Conservation (phyloP, 1,140 invertebrate genomes). For the Daktulosphaira vitifoliae region DNA sequence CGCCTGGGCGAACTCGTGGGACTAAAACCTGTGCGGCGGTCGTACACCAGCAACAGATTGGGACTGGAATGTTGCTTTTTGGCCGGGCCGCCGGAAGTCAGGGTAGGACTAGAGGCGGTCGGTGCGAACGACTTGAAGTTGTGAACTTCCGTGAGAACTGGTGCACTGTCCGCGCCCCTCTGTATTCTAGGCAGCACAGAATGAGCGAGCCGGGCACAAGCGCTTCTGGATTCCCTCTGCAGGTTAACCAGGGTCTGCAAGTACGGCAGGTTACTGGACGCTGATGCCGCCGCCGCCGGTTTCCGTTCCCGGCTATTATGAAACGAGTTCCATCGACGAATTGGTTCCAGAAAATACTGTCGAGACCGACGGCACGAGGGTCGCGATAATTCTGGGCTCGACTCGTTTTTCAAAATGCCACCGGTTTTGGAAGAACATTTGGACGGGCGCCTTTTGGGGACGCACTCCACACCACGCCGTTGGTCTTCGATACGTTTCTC, state of each 20-base stretch:
- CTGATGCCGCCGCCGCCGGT: neutral
- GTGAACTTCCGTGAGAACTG: constrained; percentile 7
- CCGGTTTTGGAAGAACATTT: constrained; percentile 38
- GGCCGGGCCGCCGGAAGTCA: neutral
- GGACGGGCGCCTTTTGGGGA: constrained; percentile 35
- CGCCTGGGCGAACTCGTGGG: constrained; percentile 14
- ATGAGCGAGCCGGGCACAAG: constrained; percentile 20
- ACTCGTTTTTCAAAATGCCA: constrained; percentile 37
- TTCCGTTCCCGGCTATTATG: constrained; percentile 41
- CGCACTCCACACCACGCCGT: neutral
- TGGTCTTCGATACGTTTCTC: constrained; percentile 32
- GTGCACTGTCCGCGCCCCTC: neutral
- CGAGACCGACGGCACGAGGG: constrained; percentile 19
- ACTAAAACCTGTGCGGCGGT: constrained; percentile 11
- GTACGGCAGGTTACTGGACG: constrained; percentile 33
- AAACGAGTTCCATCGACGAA: constrained; percentile 51
- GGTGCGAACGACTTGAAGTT: too few relatives aligned
- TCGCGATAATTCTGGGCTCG: constrained; percentile 15
- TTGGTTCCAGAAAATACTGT: constrained; percentile 41
- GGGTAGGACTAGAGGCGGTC: neutral
- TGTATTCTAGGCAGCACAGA: constrained; percentile 8
- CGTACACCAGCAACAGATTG: constrained; percentile 13
- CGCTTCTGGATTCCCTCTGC: constrained; percentile 23
- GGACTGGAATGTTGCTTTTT: constrained; percentile 28
- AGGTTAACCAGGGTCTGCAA: constrained; percentile 34